Percentiles rank a stretch among this genome's conserved stretches.
These are phyloP conservation scores for Endomychus coccineus DNA, from an alignment of 2,888 invertebrate genomes.

Conservation along the genomic window DNA sequence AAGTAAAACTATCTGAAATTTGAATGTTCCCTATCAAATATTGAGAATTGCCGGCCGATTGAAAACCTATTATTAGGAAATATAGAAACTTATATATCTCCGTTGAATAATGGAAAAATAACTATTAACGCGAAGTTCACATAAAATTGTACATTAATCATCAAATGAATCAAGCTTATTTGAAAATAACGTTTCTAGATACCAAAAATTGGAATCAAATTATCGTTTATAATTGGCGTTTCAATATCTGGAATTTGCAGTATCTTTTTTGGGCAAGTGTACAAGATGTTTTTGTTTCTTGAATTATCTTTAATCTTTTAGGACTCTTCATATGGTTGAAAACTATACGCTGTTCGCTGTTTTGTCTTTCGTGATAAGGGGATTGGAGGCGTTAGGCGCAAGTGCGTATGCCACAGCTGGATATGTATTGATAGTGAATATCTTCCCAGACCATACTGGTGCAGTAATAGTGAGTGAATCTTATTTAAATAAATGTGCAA, in stretches of 20 bases:
- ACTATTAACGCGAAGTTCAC: no score
- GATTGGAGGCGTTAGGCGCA: conserved; percentile 66
- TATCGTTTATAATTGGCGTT: conserved; percentile 61
- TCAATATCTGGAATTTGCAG: conserved; percentile 63
- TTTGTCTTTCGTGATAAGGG: conserved; percentile 63
- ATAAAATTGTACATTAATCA: no score
- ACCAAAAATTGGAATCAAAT: conserved; percentile 61
- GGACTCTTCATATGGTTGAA: conserved; percentile 56
- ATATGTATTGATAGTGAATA: conserved; percentile 67
- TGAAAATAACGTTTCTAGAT: conserved; percentile 48
- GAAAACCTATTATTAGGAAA: no score
- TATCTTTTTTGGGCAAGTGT: conserved; percentile 61
- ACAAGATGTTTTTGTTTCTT: neutral
- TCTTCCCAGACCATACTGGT: conserved; percentile 67
- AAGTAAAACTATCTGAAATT: no score
- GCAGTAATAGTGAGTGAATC: conserved; percentile 55
- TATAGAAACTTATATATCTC: no score
- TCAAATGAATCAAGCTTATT: no score
- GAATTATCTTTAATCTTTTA: conserved; percentile 32
- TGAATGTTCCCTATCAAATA: no score
- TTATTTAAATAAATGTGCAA: no score
- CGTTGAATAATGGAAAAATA: no score
- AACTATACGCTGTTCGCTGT: conserved; percentile 54
- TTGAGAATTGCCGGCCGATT: no score
- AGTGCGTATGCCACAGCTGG: conserved; percentile 70